Conservation (phyloP, 1,140 invertebrate species). For the Drosophila leontia region DNA sequence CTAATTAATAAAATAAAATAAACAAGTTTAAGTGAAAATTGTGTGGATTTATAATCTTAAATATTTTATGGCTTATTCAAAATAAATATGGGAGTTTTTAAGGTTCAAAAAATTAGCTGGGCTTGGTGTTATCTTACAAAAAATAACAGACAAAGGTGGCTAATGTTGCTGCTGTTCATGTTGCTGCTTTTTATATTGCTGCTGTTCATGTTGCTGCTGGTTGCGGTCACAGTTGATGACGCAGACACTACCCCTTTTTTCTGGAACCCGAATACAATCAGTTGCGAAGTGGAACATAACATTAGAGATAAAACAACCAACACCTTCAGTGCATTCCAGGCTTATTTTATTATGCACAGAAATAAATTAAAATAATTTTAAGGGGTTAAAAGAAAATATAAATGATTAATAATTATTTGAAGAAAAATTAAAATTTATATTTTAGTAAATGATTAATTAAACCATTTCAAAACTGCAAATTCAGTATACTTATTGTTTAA, state of each 20-base stretch:
- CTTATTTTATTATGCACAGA: not conserved
- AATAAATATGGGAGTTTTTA: not conserved
- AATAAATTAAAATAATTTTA: not conserved
- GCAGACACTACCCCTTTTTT: not conserved
- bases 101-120: not conserved
- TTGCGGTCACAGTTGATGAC: constrained; percentile 29
- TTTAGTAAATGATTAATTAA: too few species aligned
- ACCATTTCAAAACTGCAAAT: too few species aligned
- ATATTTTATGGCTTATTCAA: not conserved
- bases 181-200: not conserved
- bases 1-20: not conserved
- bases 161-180: constrained; percentile 5
- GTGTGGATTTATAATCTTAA: too few species aligned
- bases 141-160: not conserved
- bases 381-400: too few species aligned
- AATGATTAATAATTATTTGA: too few species aligned
- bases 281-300: constrained; percentile 11
- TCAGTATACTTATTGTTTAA: too few species aligned
- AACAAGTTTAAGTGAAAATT: not conserved
- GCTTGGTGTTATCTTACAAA: constrained; percentile 1
- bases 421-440: too few species aligned
- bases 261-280: constrained; percentile 6
- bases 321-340: constrained; percentile 7
- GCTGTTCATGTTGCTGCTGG: constrained; percentile 2
- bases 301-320: constrained; percentile 13